Percentiles rank a stretch among this genome's conserved stretches.
phyloP scores from a whole-genome alignment of 2,113 vertebrate species.

The Riparia riparia region DNA sequence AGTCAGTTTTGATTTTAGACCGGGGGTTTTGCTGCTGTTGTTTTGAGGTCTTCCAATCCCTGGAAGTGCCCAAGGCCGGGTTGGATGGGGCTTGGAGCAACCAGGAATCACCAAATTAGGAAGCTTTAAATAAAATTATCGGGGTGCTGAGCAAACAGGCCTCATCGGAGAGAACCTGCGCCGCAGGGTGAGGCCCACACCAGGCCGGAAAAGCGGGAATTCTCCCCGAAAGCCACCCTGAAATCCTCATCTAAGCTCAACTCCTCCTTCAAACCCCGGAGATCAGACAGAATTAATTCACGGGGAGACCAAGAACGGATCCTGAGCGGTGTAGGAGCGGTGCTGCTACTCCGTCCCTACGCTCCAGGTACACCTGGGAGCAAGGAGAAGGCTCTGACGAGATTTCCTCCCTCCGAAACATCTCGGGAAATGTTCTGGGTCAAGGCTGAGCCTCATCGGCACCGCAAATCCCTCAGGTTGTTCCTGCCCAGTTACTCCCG shows the following conservation, averaged over 20 bases:
- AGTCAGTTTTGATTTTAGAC: not conserved
- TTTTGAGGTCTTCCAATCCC: not conserved
- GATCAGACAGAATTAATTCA: not conserved
- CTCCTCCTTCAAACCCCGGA: too few relatives aligned
- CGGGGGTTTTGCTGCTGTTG: not conserved
- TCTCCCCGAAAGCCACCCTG: not conserved
- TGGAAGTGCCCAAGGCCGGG: not conserved
- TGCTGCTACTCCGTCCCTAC: not conserved
- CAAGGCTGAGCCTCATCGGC: not conserved
- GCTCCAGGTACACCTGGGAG: fast-evolving
- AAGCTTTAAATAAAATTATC: not conserved
- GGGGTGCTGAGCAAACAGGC: not conserved
- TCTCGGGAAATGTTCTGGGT: fast-evolving
- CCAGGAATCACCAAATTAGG: not conserved
- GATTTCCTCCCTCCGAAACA: too few relatives aligned
- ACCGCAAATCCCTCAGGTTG: not conserved
- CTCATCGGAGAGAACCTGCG: not conserved
- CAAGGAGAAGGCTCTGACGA: not conserved
- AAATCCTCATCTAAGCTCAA: not conserved
- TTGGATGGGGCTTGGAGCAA: not conserved
- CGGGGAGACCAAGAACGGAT: not conserved
- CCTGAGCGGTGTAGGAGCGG: fast-evolving
- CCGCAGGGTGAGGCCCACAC: fast-evolving
- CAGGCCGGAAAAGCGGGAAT: fast-evolving
- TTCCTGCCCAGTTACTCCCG: not conserved